Evolutionary conservation across 2,888 invertebrate species (phyloP).

Genomic region (Sphaeridia pumilis): DNA sequence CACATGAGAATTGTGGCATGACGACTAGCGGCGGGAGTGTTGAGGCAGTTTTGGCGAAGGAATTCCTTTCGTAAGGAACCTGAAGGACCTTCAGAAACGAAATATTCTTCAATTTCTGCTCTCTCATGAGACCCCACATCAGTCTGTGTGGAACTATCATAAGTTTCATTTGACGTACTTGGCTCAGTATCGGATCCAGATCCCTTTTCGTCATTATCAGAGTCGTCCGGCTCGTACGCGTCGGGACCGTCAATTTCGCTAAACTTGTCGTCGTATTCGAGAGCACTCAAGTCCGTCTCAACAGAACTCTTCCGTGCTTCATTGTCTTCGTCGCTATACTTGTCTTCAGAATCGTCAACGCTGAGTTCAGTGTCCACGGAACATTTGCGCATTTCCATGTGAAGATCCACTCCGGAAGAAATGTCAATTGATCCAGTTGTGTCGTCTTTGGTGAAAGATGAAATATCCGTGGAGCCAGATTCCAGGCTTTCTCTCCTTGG

Average conservation of each 20-base stretch:
- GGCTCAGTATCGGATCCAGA: background rate
- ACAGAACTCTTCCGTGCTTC: no score
- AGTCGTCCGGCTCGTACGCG: background rate
- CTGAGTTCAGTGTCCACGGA: slow-evolving; percentile 4
- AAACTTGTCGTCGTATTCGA: background rate
- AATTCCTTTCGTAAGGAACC: background rate
- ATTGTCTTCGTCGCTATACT: no score
- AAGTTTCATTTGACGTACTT: slow-evolving; percentile 12
- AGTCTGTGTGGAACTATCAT: slow-evolving; percentile 31
- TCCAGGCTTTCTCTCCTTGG: slow-evolving; percentile 32
- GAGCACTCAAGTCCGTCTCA: no score
- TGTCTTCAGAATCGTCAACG: background rate
- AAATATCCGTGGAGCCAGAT: slow-evolving; percentile 14
- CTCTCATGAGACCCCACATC: slow-evolving; percentile 7
- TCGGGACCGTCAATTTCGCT: background rate
- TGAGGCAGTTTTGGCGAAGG: background rate
- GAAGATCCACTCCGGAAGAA: slow-evolving; percentile 6
- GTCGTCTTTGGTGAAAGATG: background rate
- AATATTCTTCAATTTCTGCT: background rate
- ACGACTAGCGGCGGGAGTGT: slow-evolving; percentile 18
- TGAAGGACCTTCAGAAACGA: background rate
- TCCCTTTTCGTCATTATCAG: background rate
- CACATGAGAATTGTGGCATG: slow-evolving; percentile 34
- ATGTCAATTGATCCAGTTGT: slow-evolving; percentile 10
- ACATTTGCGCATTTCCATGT: slow-evolving; percentile 1